Evolutionary conservation across 2,888 invertebrate species (phyloP), one percentile per base, ranked within the genome.

Genomic region (Morpho achilles): DNA sequence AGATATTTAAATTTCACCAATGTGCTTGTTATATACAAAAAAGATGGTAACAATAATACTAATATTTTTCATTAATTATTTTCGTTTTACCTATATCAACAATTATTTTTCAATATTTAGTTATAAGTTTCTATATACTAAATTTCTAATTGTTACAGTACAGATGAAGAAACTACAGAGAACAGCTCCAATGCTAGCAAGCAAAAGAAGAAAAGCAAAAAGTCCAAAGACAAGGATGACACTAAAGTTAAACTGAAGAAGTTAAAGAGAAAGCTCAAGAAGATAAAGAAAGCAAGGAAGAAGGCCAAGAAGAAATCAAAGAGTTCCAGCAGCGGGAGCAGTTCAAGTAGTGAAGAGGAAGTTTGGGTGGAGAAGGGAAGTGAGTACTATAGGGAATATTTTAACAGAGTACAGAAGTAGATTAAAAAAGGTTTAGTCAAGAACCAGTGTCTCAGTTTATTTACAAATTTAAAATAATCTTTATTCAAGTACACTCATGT

Each of bases 361-460:
- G 80, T 92, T 58, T 95, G 95, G 95, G 91, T 95, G 1, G 95
- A 95, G 73, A 94, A 94, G 84, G 91, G 92, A 69, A 84, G 82
- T 91, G 70, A 80, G 84, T 78, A 5, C 45, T 2, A 2, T 4
- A 3, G 4, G 1, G 16, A 32, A 32, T 32, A 32, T 32, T 32
- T 32, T 2, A 32, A 5, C 32, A 32, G 1, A 5, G 3, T 32
- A 32, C 5, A 32, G 4, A 32, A 5, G 0, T 1, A 5, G 32
- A 4, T 16, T 16, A 1, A 16, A 16, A 16, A 32, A 32, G 3
- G 32, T 32, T 5, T 32, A 32, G 32, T 32, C 32, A 32, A 5
- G 5, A 32, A 32, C 32, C 32, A 32, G 3, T 1, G 4, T 32
- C 3, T 1, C 5, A 32, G 32, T 32, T 32, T 32, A 32, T 2